Evolutionary conservation across 2,888 invertebrate species (phyloP), one percentile per base, ranked within the genome.

Genomic region (Drosophila quinaria): DNA sequence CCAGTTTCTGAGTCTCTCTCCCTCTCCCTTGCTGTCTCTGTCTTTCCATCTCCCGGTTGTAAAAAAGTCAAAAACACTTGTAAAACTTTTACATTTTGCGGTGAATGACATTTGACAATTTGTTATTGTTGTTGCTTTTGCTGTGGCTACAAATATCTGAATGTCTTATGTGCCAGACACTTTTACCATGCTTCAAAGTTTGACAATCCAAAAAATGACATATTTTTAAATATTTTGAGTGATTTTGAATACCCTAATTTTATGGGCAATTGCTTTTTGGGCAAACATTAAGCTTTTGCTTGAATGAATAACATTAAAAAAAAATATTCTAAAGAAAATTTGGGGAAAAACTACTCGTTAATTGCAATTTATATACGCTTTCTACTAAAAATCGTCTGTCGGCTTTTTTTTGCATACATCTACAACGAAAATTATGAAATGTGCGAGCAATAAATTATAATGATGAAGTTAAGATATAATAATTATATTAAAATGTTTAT

Each of bases 1-100:
- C 13, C 22, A 17, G 39, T 35, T 25, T 31, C 33, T 9, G 17
- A 46, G 46, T 41, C 8, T 19, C 4, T 8, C 3, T 13, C 22
- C n/a, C 3, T 11, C 29, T 10, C 35, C 10, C 15, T 49, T 15
- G 33, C 8, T 31, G 1, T 37, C 22, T 15, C 15, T 22, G n/a
- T 33, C 35, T 33, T 17, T 15, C 9, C 11, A 3, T 41, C 8
- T 41, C 44, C 31, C 47, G 49, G 55, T 65, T 66, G 44, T 73
- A 44, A 70, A 70, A 70, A 81, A 80, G 81, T 85, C 80, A 66
- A 85, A 87, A 89, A 74, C 72, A 79, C 85, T 85, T 85, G 79
- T 75, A 65, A 65, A 86, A 86, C 78, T 86, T 89, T 81, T 81
- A 84, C 89, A 85, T 87, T 87, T 74, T 83, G 81, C 74, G 78